Conservation (phyloP, 2,888 invertebrate species). For the Pandemis cinnamomeana region DNA sequence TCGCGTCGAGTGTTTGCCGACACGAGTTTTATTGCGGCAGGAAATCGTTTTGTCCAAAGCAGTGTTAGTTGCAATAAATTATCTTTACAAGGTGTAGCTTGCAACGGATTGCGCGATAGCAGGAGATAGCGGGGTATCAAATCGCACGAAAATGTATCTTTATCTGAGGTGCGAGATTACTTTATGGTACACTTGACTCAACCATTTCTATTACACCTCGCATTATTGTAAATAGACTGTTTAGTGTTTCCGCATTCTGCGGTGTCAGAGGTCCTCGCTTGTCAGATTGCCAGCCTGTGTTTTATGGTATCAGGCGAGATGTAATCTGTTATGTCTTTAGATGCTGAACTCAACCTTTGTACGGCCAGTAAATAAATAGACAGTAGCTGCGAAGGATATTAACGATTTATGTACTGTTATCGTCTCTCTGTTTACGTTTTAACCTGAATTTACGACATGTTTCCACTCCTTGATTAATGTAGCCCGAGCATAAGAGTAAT, state of each 20-base stretch:
- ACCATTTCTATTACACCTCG: slow-evolving; percentile 19
- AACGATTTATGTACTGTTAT: slow-evolving; percentile 4
- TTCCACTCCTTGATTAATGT: slow-evolving; percentile 8
- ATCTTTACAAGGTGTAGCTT: slow-evolving; percentile 71
- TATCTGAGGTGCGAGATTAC: slow-evolving; percentile 44
- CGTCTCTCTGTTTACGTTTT: neutral
- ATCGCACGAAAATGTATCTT: slow-evolving; percentile 55
- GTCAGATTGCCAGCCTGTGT: neutral
- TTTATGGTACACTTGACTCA: slow-evolving; percentile 28
- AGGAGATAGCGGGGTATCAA: slow-evolving; percentile 59
- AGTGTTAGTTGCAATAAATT: slow-evolving; percentile 64
- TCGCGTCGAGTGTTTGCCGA: slow-evolving; percentile 16
- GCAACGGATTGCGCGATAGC: slow-evolving; percentile 75
- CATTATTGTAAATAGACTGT: slow-evolving; percentile 16
- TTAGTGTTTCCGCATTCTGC: slow-evolving; percentile 32
- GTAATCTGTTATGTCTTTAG: slow-evolving; percentile 1
- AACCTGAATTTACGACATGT: slow-evolving; percentile 5
- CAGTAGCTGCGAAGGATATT: slow-evolving; percentile 12
- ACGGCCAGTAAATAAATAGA: neutral
- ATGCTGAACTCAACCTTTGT: neutral
- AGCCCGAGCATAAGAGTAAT: neutral
- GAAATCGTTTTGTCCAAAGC: slow-evolving; percentile 51
- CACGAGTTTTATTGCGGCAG: slow-evolving; percentile 23
- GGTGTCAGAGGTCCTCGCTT: neutral
- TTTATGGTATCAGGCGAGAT: slow-evolving; percentile 4